These are phyloP conservation scores for Syritta pipiens DNA, from an alignment of 2,888 invertebrate genomes.

Conservation along the genomic window DNA sequence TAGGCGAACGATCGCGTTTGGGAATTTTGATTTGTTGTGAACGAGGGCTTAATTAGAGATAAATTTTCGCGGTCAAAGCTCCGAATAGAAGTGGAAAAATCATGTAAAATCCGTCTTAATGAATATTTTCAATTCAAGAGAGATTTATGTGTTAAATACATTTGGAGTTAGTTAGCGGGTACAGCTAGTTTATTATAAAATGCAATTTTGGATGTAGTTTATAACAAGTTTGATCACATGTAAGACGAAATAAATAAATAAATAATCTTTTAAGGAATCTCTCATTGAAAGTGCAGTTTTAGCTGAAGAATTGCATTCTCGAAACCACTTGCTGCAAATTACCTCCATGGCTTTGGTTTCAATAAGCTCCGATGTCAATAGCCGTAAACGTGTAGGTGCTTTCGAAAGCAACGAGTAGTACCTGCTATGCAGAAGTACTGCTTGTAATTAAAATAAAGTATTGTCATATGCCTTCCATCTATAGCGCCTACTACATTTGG, in stretches of 20 bases:
- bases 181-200: no score
- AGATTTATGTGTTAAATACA: no score
- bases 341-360: conserved; percentile 18
- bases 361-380: conserved; percentile 1
- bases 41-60: neutral
- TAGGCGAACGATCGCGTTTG: neutral
- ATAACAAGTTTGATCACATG: no score
- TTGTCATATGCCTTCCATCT: conserved; percentile 62
- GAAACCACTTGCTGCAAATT: conserved; percentile 50
- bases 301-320: conserved; percentile 46
- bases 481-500: conserved; percentile 70
- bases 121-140: no score
- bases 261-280: conserved; percentile 15
- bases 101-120: no score
- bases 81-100: neutral
- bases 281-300: conserved; percentile 12
- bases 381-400: neutral
- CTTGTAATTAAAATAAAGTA: conserved; percentile 62
- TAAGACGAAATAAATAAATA: no score
- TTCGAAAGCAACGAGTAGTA: conserved; percentile 45
- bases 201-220: no score
- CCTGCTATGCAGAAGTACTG: conserved; percentile 59
- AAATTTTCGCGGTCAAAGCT: neutral
- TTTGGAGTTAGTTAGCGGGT: no score
- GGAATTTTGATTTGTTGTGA: neutral